phyloP scores from a whole-genome alignment of 1,140 invertebrate genomes.

The Nasonia longicornis region DNA sequence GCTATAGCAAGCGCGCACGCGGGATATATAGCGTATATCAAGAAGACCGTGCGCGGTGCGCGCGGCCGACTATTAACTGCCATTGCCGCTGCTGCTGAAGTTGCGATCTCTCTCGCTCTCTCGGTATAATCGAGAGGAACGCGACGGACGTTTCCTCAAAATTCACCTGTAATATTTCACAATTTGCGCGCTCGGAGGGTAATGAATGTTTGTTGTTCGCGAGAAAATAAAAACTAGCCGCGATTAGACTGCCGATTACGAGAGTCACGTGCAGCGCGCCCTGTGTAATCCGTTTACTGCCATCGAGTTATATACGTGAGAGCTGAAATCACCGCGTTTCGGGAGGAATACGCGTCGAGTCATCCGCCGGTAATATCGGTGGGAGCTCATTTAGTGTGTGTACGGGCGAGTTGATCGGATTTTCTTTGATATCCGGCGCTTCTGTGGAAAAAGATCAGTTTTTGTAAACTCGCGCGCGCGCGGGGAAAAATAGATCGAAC shows the following conservation, averaged over 20 bases:
- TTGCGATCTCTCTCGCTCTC: background rate
- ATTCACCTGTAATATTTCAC: conserved; percentile 27
- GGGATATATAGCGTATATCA: conserved; percentile 30
- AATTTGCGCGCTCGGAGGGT: background rate
- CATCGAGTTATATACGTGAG: background rate
- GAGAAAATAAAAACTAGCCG: background rate
- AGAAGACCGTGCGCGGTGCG: background rate
- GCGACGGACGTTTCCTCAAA: background rate
- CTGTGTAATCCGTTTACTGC: background rate
- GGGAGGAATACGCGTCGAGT: background rate
- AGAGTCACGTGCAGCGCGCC: background rate
- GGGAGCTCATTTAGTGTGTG: too few species aligned
- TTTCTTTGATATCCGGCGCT: background rate
- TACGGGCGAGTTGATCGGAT: background rate
- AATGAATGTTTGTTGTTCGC: conserved; percentile 11
- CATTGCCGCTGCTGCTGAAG: background rate
- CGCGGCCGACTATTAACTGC: conserved; percentile 4
- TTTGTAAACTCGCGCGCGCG: background rate
- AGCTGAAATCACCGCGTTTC: background rate
- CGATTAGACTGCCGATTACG: background rate
- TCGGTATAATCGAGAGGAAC: background rate
- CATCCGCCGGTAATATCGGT: too few species aligned
- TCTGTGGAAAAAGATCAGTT: background rate
- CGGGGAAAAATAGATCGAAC: background rate
- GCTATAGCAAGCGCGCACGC: conserved; percentile 8